phyloP scores from a whole-genome alignment of 2,113 vertebrate species.

The Hyla sarda region DNA sequence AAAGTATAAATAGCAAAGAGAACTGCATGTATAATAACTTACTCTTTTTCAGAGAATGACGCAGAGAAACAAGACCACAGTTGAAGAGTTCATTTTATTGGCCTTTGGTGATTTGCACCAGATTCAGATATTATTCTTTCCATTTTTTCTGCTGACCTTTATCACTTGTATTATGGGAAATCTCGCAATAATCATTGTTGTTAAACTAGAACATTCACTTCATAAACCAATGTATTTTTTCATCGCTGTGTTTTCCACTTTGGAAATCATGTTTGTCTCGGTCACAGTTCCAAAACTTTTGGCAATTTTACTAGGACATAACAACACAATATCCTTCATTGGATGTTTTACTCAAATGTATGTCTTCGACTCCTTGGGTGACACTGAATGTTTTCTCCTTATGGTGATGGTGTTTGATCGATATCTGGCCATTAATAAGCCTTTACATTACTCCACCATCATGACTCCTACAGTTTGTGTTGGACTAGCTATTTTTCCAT shows the following conservation, averaged over 20 bases:
- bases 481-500: neutral
- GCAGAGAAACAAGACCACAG: neutral
- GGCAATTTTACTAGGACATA: neutral
- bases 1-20: no score
- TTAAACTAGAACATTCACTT: neutral
- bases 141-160: neutral
- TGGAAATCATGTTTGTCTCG: neutral
- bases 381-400: conserved; percentile 53
- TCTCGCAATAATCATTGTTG: neutral
- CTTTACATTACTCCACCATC: neutral
- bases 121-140: neutral
- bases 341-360: conserved; percentile 54
- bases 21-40: no score
- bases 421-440: conserved; percentile 14
- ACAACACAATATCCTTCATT: conserved; percentile 49
- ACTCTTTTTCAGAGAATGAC: no score
- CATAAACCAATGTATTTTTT: conserved; percentile 3
- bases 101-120: neutral
- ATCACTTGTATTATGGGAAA: neutral
- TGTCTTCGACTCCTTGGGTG: conserved; percentile 47
- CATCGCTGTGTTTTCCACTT: neutral
- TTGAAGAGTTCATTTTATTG: neutral
- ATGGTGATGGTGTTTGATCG: neutral
- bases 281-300: conserved; percentile 52
- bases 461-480: neutral